Evolutionary conservation across 2,113 vertebrate species (phyloP), one percentile per base, ranked within the genome.

Genomic region (Barbus barbus): DNA sequence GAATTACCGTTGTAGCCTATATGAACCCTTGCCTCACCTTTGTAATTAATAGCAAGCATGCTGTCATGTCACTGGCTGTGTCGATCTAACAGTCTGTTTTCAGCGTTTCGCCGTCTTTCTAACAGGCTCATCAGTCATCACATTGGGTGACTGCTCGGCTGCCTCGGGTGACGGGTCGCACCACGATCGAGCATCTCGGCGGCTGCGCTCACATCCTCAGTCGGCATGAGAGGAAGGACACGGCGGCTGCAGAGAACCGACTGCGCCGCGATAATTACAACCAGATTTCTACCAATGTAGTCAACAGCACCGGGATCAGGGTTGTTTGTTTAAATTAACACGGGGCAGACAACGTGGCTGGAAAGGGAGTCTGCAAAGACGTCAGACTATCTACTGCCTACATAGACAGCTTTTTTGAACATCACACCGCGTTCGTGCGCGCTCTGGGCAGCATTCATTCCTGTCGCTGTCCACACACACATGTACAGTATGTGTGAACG

Each of bases 401-500:
- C 63, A 65, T 69, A 81, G 79, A 81, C 65, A 38, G 61, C 65
- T 69, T 71, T n/a, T 44, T 33, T 6, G 51, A 51, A 20, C 72
- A 81, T 60, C 73, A 65, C 22, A 44, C 63, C 31, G 24, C 67
- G 53, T 78, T 82, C 38, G 65, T 41, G 71, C 24, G 60, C 38
- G 44, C 83, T 85, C 20, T 31, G 79, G 44, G 58, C 72, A 78
- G 75, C 73, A 78, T 82, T 81, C 58, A 72, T 33, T 65, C 22
- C 77, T 69, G 82, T 65, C 58, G 67, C 83, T 36, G 77, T 81
- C 71, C 67, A 53, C 78, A 38, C 44, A 82, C 65, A 18, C 41
- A 58, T 60, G 60, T 67, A 61, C 87, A 84, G 77, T 44, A 79
- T 82, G 85, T 77, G 36, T 73, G 82, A 86, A 79, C 22, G 36